Evolutionary conservation across 2,888 invertebrate genomes (phyloP), one percentile per base, ranked within the genome.

Genomic region (Tanypteryx hageni): DNA sequence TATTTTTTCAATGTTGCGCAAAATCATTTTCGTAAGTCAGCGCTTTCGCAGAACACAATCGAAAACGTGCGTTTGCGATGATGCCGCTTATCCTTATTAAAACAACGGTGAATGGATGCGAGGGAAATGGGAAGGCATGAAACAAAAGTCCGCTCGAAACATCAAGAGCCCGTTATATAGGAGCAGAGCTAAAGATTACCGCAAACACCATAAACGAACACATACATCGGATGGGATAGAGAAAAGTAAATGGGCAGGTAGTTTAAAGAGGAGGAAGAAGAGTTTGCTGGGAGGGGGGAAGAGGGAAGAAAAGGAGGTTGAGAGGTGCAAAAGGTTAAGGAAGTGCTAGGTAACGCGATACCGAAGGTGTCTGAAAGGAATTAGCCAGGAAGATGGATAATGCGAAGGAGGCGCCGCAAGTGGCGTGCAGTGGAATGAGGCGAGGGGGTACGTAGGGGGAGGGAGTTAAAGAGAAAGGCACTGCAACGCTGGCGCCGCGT

Each of bases 361-460:
- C 76, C 11, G 76, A 76, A 27, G 76, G 76, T 76, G 76, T 76
- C 27, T 76, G 76, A 76, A 76, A 76, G 76, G 76, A 76, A 76
- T 76, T 22, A 76, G 76, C 22, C 76, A 14, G 76, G 76, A 76
- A 76, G 76, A 76, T 76, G 11, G 76, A 76, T 76, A 76, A 76
- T 76, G 27, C 22, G 76, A 76, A 27, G 27, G 22, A 27, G 76
- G 76, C 76, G 76, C 76, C 76, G 22, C 76, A 76, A 76, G 18
- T 27, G 76, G 76, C 76, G 76, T 76, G 76, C 76, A 76, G 76
- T 27, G 76, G 76, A 76, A 76, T 27, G 8, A 27, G 44, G 44
- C 76, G 22, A 18, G 22, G 11, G 76, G 76, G 4, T 68, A 5
- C 5, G 1, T 76, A 27, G 13, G 22, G 22, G 22, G 76, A 22